Base-by-base conservation (phyloP, 2,113 vertebrate species). In the Trematomus loennbergii region DNA sequence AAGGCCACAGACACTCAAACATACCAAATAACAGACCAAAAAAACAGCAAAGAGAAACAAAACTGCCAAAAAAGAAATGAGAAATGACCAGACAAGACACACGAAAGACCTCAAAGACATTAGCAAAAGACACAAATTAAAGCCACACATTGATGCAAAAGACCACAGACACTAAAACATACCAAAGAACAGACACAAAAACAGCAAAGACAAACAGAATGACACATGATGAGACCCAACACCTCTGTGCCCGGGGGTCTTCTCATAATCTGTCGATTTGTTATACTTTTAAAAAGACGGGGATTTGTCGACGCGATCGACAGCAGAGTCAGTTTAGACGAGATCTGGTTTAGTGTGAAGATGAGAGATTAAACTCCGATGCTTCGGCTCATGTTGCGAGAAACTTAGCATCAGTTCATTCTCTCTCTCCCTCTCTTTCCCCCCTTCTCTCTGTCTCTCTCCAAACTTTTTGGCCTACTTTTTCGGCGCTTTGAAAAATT, bases 401-500 rank as follows among this genome's bases (percentile, higher is more conserved):
- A 54, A 52, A 17, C 5, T 12, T 54, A 67, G 55, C 69, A 3
- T 54, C 78, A 29, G 58, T 29, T n/a, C 59, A 20, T 63, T 65
- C 62, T 49, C 45, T 33, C 46, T 0, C 48, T 58, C 22, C 36
- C 71, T 53, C 22, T 57, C 22, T 25, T 4, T 48, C 11, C 46
- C 46, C 46, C 12, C 65, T 36, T 13, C 25, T 36, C 48, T 33
- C 63, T 50, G 22, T 12, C 22, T 50, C 20, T 65, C 15, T 67
- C 52, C 79, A 86, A 90, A 88, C 85, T 92, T 85, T 79, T 57
- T 92, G 91, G 63, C 88, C 91, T 92, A 93, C 86, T 93, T 93
- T 91, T 69, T 16, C 36, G 7, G 50, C 29, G 58, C 87, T 93
- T 92, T 93, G 89, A 91, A 91, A 92, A 89, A 83, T 59, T 82